A percentile compares a stretch with the other conserved stretches of the same genome.
Evolutionary conservation across 2,797 vertebrate species (phyloP).

Genomic region (Trichosurus vulpecula): DNA sequence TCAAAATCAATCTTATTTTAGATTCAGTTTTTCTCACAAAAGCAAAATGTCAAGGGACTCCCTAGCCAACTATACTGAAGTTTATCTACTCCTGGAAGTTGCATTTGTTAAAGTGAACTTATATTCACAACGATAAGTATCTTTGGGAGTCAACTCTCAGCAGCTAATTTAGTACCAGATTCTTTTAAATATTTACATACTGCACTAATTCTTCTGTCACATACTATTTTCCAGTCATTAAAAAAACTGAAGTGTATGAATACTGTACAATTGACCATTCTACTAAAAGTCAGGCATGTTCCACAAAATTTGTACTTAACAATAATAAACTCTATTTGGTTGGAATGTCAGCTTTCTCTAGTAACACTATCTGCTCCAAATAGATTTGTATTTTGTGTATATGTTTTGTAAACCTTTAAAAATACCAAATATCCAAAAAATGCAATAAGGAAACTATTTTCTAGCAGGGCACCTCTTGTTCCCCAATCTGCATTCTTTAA

Average conservation of each 20-base stretch:
- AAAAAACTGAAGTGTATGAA: constrained; percentile 39
- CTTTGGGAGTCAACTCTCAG: constrained; percentile 38
- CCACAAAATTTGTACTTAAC: constrained; percentile 15
- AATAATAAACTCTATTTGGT: constrained; percentile 32
- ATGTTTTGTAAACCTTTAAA: constrained; percentile 50
- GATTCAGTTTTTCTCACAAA: constrained; percentile 51
- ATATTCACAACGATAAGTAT: constrained; percentile 47
- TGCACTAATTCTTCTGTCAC: constrained; percentile 47
- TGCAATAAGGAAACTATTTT: constrained; percentile 59
- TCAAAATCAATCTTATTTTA: constrained; percentile 67
- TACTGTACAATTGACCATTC: constrained; percentile 37
- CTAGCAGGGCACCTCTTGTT: constrained; percentile 28
- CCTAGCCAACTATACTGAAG: constrained; percentile 22
- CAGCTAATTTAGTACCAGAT: constrained; percentile 55
- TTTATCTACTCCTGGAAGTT: constrained; percentile 15
- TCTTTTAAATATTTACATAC: constrained; percentile 50
- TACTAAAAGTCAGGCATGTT: constrained; percentile 57
- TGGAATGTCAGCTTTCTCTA: constrained; percentile 14
- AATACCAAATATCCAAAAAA: constrained; percentile 37
- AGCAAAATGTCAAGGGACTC: constrained; percentile 48
- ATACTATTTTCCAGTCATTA: constrained; percentile 33
- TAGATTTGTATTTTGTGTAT: neutral
- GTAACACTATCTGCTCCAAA: constrained; percentile 44
- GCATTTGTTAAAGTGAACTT: constrained; percentile 43
- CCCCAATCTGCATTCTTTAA: constrained; percentile 22